phyloP scores from a whole-genome alignment of 2,113 vertebrate genomes.

The Dendropsophus ebraccatus region DNA sequence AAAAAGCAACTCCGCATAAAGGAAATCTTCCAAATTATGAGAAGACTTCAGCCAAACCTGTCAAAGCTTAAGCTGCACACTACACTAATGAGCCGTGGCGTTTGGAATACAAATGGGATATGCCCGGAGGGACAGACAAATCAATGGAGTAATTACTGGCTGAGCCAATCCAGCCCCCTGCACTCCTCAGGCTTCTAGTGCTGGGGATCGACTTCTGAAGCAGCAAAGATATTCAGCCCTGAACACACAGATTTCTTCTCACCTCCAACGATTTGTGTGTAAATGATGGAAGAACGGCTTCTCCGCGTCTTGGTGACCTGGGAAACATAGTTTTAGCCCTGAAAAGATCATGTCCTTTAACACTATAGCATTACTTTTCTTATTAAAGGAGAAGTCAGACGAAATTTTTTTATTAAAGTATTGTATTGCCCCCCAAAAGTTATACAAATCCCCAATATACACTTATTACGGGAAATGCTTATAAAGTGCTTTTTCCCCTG shows the following conservation, averaged over 20 bases:
- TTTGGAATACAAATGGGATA: constrained; percentile 47
- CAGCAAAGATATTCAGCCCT: constrained; percentile 20
- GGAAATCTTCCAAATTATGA: constrained; percentile 41
- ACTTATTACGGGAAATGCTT: no score
- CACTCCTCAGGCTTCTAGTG: constrained; percentile 7
- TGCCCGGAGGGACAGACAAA: constrained; percentile 45
- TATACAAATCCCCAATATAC: no score
- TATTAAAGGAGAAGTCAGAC: no score
- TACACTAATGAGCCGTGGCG: constrained; percentile 43
- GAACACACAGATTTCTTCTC: constrained; percentile 33
- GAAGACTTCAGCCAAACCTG: constrained; percentile 28
- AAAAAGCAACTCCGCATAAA: constrained; percentile 21
- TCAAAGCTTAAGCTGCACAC: constrained; percentile 34
- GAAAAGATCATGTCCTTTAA: neutral
- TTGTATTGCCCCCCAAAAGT: no score
- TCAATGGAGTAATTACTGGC: constrained; percentile 44
- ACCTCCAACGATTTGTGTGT: constrained; percentile 33
- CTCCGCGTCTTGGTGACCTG: neutral
- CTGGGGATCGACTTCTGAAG: constrained; percentile 36
- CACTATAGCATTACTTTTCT: neutral
- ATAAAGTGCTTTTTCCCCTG: no score
- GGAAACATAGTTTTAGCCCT: neutral
- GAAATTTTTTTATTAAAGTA: no score
- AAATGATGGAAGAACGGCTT: neutral
- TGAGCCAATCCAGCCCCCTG: constrained; percentile 15